Conservation (phyloP, 2,888 invertebrate species). For the Drepanosiphum platanoidis region DNA sequence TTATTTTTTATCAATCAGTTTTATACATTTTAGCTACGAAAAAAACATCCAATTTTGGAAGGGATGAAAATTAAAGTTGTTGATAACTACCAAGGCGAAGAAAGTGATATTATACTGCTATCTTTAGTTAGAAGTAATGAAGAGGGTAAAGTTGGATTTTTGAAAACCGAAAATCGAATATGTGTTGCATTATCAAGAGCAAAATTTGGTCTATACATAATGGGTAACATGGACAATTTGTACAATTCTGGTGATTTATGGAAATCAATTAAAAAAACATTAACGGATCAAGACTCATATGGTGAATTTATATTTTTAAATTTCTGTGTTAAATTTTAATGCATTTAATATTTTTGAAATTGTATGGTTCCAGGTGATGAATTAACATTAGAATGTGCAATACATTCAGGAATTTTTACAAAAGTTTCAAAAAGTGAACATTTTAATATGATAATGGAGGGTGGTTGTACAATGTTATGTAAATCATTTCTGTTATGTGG, state of each 20-base stretch:
- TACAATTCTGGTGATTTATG: slow-evolving; percentile 71
- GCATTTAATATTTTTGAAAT: not conserved
- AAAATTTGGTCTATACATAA: slow-evolving; percentile 75
- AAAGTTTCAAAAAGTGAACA: slow-evolving; percentile 65
- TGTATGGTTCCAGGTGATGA: slow-evolving; percentile 58
- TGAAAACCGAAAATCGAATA: slow-evolving; percentile 76
- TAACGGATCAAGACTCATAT: slow-evolving; percentile 70
- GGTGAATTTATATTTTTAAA: slow-evolving; percentile 67
- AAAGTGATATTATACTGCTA: slow-evolving; percentile 80
- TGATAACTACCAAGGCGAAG: slow-evolving; percentile 85
- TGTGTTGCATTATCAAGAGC: slow-evolving; percentile 83
- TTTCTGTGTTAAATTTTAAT: not conserved
- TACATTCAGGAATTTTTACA: slow-evolving; percentile 69
- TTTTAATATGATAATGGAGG: slow-evolving; percentile 69
- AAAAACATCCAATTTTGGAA: slow-evolving; percentile 66
- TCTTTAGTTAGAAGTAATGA: slow-evolving; percentile 82
- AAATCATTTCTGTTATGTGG: slow-evolving; percentile 71
- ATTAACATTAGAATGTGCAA: slow-evolving; percentile 69
- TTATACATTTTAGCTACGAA: slow-evolving; percentile 40
- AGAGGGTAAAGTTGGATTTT: slow-evolving; percentile 76
- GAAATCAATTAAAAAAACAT: slow-evolving; percentile 70
- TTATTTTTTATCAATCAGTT: not conserved
- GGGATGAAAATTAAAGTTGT: slow-evolving; percentile 75
- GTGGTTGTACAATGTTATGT: slow-evolving; percentile 74
- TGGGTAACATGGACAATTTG: slow-evolving; percentile 77